Conservation (phyloP, 2,113 vertebrate genomes). For the Myocastor coypus region DNA sequence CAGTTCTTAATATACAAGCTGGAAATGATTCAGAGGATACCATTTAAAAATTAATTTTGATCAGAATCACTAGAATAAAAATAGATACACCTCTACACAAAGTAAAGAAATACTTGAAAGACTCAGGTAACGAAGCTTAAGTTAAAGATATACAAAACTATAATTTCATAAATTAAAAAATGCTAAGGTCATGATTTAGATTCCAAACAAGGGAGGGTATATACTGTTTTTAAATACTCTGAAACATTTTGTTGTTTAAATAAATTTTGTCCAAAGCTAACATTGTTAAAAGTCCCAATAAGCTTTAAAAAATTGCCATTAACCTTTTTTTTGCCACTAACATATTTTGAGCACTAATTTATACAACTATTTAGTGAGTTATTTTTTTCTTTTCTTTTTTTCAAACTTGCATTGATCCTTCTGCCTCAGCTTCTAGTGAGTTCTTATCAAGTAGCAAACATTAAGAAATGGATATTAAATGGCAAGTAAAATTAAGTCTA, state of each 20-base stretch:
- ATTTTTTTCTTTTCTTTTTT: too few relatives aligned
- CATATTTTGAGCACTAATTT: conserved; percentile 15
- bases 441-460: conserved; percentile 19
- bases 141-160: neutral
- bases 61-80: conserved; percentile 9
- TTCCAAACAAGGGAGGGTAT: conserved; percentile 32
- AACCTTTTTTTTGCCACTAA: neutral
- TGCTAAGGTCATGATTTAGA: neutral
- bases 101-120: neutral
- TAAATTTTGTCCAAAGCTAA: conserved; percentile 6
- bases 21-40: neutral
- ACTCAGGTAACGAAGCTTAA: conserved; percentile 48
- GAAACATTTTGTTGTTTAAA: conserved; percentile 34
- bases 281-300: neutral
- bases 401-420: too few relatives aligned
- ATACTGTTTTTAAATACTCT: neutral
- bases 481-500: neutral
- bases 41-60: conserved; percentile 25
- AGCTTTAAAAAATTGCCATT: neutral
- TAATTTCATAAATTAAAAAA: conserved; percentile 3
- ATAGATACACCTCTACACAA: neutral
- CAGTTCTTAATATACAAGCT: conserved; percentile 1
- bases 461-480: conserved; percentile 24
- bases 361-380: conserved; percentile 26
- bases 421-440: too few relatives aligned